Evolutionary conservation across 2,797 vertebrate genomes (phyloP).

Genomic region (Gadopsis bispinosus): DNA sequence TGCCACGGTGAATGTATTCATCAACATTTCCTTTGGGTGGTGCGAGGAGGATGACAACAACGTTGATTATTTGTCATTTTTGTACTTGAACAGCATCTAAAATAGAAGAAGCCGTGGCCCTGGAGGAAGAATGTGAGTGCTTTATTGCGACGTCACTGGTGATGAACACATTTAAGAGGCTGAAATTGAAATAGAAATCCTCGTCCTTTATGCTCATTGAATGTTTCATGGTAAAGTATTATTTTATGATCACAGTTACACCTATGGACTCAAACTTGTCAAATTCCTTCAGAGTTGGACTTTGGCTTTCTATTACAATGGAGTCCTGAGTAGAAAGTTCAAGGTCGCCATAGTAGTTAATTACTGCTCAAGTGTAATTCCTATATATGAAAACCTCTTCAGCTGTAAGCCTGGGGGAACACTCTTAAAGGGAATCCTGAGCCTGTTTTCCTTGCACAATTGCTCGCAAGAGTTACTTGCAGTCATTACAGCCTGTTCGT

Average conservation of each 20-base stretch:
- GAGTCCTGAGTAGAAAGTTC: neutral
- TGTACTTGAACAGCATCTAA: conserved; percentile 22
- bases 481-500: too few relatives aligned
- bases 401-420: neutral
- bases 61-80: conserved; percentile 47
- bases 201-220: neutral
- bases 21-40: conserved; percentile 29
- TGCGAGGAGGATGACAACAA: conserved; percentile 30
- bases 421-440: neutral
- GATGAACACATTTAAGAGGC: neutral
- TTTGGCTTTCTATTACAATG: neutral
- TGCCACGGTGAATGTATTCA: conserved; percentile 25
- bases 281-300: neutral
- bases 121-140: neutral
- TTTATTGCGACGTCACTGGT: neutral
- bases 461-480: too few relatives aligned
- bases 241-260: neutral
- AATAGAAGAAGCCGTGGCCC: conserved; percentile 13
- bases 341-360: neutral
- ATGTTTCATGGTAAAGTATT: neutral
- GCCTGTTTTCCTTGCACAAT: too few relatives aligned
- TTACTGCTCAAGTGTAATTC: neutral
- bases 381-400: neutral
- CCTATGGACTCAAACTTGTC: neutral
- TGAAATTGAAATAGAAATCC: neutral